phyloP scores from a whole-genome alignment of 2,113 vertebrate species.

The Lycaon pictus region DNA sequence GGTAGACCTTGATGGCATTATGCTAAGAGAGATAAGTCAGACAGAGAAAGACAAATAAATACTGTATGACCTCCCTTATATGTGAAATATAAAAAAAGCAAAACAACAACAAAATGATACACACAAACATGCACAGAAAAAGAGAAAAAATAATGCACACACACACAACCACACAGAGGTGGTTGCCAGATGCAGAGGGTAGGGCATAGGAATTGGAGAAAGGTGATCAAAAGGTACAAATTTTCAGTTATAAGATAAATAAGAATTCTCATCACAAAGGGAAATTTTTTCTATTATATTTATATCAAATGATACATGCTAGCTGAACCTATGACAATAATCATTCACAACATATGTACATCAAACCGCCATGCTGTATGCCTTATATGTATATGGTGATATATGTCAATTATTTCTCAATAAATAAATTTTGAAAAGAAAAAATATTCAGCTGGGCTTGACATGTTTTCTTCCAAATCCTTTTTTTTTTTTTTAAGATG shows the following conservation, averaged over 20 bases:
- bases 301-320: background rate
- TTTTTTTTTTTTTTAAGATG: too few species aligned
- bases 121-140: background rate
- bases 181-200: background rate
- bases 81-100: background rate
- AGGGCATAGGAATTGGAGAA: background rate
- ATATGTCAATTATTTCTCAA: background rate
- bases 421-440: background rate
- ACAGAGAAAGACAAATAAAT: background rate
- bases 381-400: background rate
- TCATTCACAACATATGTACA: background rate
- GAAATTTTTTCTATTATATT: background rate
- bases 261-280: background rate
- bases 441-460: background rate
- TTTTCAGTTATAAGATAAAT: background rate
- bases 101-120: background rate
- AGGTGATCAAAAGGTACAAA: background rate
- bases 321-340: background rate
- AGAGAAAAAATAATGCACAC: background rate
- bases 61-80: background rate
- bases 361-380: background rate
- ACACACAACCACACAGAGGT: background rate
- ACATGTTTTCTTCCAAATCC: background rate
- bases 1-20: background rate
- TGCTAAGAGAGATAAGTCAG: background rate